Base-by-base conservation (phyloP, 92 coral and sea anemone genomes). In the Phenganax subtilis region DNA sequence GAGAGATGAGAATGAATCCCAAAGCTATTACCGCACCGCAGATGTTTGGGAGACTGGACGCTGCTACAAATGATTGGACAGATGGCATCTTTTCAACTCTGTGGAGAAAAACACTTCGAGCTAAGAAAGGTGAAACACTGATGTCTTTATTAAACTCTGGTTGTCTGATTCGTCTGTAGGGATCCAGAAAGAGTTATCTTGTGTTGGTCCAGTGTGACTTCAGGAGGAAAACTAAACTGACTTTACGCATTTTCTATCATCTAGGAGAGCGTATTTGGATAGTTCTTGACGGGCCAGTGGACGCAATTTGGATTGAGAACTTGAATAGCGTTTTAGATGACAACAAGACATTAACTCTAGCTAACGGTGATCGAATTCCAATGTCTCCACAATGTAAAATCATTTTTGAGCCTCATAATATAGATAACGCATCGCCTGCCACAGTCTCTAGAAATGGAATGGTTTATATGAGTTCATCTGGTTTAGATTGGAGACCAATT, bases 401-500 rank as follows among this genome's bases (percentile, higher is more conserved):
- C 85, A 87, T 91, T 60, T 91, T 91, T 81, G 96, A 91, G 55
- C 96, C 96, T 17, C 96, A 91, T 87, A 91, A 91, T 84, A 91
- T 91, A 6, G 96, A 91, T 61, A 91, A 91, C 55, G 96, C 96
- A 0, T 91, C 96, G 29, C 96, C 96, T 4, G 96, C 96, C 31
- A 91, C 96, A 3, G 96, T 91, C 84, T 91, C 96, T 57, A 90
- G 96, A 68, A 91, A 91, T 87, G 96, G 96, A 2, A 91, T 91
- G 96, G 96, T 91, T 77, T 91, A 91, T 85, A 91, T 91, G 96
- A 91, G 96, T 83, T 91, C 96, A 0, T 91, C 96, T 67, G 96
- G 96, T 0, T 79, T 91, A 74, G 92, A 91, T 81, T 89, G 96
- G 96, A 89, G 92, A 69, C 96, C 96, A 9, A 80, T 89, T 16